Evolutionary conservation across 1,140 invertebrate genomes (phyloP).

Genomic region (Saccostrea glomerata): DNA sequence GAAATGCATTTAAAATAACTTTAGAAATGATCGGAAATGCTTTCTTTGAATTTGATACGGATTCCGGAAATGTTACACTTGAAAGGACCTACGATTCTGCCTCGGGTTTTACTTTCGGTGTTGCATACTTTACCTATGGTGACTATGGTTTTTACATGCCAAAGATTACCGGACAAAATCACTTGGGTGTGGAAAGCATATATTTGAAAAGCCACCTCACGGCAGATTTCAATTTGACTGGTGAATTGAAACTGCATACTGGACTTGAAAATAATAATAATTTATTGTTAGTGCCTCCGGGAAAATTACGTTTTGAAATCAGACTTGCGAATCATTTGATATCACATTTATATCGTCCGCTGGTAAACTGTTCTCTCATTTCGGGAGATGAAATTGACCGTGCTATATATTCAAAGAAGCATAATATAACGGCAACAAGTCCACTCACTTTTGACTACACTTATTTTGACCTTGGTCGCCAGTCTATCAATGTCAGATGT

Average conservation of each 20-base stretch:
- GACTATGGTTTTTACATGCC: background rate
- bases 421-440: background rate
- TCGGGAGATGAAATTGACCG: background rate
- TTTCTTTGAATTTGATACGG: background rate
- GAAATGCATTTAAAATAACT: background rate
- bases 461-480: background rate
- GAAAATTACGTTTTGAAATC: background rate
- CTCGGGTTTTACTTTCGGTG: background rate
- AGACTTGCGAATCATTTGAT: background rate
- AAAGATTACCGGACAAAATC: background rate
- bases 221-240: background rate
- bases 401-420: background rate
- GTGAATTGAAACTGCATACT: background rate
- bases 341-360: background rate
- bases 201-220: background rate
- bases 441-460: background rate
- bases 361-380: background rate
- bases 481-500: background rate
- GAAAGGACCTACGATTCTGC: background rate
- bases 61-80: background rate
- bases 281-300: background rate
- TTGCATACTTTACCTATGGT: background rate
- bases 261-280: background rate
- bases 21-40: background rate
- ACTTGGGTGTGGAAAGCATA: background rate